These are phyloP conservation scores for Phalloptychus januarius DNA, from an alignment of 2,797 vertebrate species.

Conservation along the genomic window DNA sequence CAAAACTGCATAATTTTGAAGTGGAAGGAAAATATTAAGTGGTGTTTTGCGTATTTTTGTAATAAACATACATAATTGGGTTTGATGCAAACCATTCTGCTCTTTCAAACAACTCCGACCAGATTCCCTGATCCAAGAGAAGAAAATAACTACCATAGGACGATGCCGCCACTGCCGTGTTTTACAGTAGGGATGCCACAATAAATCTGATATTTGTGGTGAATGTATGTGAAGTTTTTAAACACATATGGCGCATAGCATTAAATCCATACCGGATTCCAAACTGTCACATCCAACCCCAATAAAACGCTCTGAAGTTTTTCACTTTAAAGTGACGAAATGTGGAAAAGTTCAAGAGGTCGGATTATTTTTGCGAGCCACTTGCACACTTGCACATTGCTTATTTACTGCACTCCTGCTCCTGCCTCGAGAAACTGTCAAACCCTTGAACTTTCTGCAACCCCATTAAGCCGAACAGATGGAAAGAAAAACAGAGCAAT, in stretches of 20 bases:
- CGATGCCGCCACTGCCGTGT: background rate
- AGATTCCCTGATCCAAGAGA: background rate
- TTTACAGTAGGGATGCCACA: background rate
- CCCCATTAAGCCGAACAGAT: slow-evolving; percentile 38
- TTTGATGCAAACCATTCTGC: background rate
- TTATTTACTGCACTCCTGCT: slow-evolving; percentile 5
- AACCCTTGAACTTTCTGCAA: slow-evolving; percentile 6
- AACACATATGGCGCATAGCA: background rate
- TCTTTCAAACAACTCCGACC: background rate
- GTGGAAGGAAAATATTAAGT: background rate
- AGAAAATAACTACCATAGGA: background rate
- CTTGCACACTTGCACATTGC: background rate
- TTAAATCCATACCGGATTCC: background rate
- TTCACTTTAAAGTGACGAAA: background rate
- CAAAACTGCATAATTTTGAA: background rate
- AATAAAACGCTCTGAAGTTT: background rate
- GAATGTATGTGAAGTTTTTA: background rate
- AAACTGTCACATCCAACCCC: background rate
- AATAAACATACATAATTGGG: background rate
- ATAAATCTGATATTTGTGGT: background rate
- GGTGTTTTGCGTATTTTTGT: background rate
- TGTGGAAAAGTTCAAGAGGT: background rate
- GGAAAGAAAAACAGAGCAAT: slow-evolving; percentile 49
- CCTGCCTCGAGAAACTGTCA: slow-evolving; percentile 14
- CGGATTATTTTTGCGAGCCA: background rate